Evolutionary conservation across 92 coral and sea anemone species (phyloP).

Genomic region (Nematostella vectensis): DNA sequence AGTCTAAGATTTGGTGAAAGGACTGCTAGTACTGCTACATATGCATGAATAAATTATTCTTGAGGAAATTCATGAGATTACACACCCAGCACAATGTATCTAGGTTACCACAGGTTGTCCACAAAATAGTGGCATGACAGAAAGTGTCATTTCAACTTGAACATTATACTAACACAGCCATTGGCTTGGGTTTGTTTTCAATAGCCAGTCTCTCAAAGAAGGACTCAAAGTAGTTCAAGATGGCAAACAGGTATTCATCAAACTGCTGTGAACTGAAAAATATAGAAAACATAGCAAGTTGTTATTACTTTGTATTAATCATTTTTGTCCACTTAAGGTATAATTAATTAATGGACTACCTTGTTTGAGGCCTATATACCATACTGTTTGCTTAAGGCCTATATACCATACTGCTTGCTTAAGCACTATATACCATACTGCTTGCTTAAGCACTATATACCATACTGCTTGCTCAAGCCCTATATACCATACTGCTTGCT

Average conservation of each 20-base stretch:
- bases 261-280: slow-evolving; percentile 74
- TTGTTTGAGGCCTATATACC: not conserved
- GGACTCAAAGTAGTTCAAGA: slow-evolving; percentile 89
- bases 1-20: no score
- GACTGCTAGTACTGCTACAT: no score
- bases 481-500: not conserved
- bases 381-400: not conserved
- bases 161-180: slow-evolving; percentile 85
- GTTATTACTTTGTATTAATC: not conserved
- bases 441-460: not conserved
- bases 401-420: not conserved
- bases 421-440: not conserved
- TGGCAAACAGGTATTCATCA: slow-evolving; percentile 84
- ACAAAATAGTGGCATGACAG: no score
- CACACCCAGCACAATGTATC: no score
- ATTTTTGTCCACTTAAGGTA: no score
- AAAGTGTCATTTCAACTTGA: no score
- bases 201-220: slow-evolving; percentile 89
- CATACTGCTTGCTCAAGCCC: not conserved
- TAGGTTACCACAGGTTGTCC: no score
- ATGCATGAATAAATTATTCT: no score
- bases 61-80: no score
- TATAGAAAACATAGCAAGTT: not conserved
- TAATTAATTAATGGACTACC: no score
- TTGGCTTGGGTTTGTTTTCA: slow-evolving; percentile 98